phyloP scores from a whole-genome alignment of 2,797 vertebrate genomes.

The Ciconia nigra region DNA sequence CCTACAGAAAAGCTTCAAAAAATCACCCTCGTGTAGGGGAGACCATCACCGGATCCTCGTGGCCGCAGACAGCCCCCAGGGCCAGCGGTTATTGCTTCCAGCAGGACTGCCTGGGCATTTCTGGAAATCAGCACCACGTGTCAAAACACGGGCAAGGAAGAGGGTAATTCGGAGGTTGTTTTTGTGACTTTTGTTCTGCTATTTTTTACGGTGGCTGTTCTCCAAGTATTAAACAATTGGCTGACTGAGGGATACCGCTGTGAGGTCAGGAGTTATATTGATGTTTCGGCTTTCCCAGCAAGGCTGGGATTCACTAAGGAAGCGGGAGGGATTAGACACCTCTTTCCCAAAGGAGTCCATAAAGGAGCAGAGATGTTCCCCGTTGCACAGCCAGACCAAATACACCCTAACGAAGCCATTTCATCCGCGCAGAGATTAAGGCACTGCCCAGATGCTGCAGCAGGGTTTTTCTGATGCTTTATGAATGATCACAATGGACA shows the following conservation, averaged over 20 bases:
- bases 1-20: neutral
- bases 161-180: neutral
- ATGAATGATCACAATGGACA: neutral
- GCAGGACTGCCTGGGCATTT: neutral
- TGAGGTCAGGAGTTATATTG: neutral
- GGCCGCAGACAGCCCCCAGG: neutral
- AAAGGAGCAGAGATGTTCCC: neutral
- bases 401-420: accelerated
- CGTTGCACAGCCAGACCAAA: accelerated
- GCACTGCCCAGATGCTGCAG: neutral
- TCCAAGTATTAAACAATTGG: neutral
- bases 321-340: neutral
- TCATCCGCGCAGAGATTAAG: neutral
- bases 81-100: neutral
- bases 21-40: accelerated
- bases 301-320: neutral
- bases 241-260: neutral
- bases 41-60: neutral
- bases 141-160: neutral
- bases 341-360: neutral
- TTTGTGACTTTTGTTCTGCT: neutral
- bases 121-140: neutral
- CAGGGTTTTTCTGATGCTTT: neutral
- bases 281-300: neutral
- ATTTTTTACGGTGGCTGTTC: neutral